These are phyloP conservation scores for Hiodon tergisus DNA, from an alignment of 2,113 vertebrate genomes.

Conservation along the genomic window DNA sequence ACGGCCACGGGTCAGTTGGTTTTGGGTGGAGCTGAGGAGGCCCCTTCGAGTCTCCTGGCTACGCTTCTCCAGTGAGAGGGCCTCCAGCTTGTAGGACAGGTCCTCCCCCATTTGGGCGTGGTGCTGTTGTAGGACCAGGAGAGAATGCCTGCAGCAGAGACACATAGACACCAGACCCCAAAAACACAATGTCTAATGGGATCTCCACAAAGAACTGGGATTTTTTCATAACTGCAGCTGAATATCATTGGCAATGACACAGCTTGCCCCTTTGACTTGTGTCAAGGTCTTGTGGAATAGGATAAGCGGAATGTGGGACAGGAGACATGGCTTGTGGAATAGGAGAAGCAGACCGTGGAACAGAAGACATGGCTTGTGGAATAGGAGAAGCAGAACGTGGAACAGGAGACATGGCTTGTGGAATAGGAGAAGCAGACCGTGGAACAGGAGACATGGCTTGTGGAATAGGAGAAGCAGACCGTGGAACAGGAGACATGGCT, in stretches of 20 bases:
- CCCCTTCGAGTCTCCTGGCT: conserved; percentile 48
- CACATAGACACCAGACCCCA: not conserved
- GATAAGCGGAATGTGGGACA: not conserved
- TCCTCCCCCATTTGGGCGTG: conserved; percentile 71
- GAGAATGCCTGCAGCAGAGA: conserved; percentile 57
- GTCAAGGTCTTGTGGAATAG: not conserved
- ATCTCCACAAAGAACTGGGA: not conserved
- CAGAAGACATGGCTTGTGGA: no score
- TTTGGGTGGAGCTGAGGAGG: conserved; percentile 22
- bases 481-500: not conserved
- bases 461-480: no score
- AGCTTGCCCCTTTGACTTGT: no score
- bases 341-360: no score
- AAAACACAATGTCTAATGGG: not conserved
- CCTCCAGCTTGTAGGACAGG: conserved; percentile 65
- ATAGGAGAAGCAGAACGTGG: not conserved
- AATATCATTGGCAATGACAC: no score
- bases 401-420: not conserved
- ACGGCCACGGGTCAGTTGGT: conserved; percentile 5
- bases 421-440: not conserved
- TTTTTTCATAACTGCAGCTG: not conserved
- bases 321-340: not conserved
- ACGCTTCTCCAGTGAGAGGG: conserved; percentile 55
- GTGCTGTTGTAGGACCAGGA: conserved; percentile 74
- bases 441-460: not conserved